A percentile compares a stretch with the other conserved stretches of the same genome.
Evolutionary conservation across 2,888 invertebrate genomes (phyloP).

Genomic region (Metellina segmentata): DNA sequence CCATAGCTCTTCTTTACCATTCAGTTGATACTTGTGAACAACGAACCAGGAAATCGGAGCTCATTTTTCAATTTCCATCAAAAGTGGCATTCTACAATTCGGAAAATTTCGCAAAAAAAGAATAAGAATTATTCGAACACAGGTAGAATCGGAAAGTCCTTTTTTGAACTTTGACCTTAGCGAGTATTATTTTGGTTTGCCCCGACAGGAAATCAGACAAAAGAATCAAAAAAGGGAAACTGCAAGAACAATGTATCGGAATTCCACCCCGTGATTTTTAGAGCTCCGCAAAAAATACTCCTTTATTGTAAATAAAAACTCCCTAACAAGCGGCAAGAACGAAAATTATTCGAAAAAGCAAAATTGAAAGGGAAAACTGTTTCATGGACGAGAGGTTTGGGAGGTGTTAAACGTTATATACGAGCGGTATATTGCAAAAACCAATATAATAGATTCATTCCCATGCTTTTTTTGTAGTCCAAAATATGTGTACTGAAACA

Average conservation of each 20-base stretch:
- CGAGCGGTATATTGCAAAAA: background rate
- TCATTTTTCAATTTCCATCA: background rate
- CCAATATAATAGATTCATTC: too few relatives aligned
- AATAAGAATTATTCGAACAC: background rate
- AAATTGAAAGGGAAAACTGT: slow-evolving; percentile 9
- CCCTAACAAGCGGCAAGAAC: slow-evolving; percentile 31
- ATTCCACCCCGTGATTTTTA: slow-evolving; percentile 46
- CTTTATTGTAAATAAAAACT: slow-evolving; percentile 31
- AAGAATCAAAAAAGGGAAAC: slow-evolving; percentile 50
- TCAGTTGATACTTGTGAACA: background rate
- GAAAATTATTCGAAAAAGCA: slow-evolving; percentile 4
- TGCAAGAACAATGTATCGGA: slow-evolving; percentile 45
- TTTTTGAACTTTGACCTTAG: slow-evolving; percentile 54
- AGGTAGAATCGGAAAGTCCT: slow-evolving; percentile 16
- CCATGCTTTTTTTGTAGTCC: too few relatives aligned
- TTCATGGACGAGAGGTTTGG: background rate
- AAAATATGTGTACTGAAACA: too few relatives aligned
- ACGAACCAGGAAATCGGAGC: background rate
- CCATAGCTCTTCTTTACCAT: background rate
- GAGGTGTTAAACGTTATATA: background rate
- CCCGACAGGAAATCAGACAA: slow-evolving; percentile 18
- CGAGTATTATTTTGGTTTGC: background rate
- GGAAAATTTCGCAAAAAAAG: background rate
- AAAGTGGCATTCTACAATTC: background rate
- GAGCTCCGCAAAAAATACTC: slow-evolving; percentile 5